Conservation (phyloP, 2,888 invertebrate species). For the Hydraecia micacea region DNA sequence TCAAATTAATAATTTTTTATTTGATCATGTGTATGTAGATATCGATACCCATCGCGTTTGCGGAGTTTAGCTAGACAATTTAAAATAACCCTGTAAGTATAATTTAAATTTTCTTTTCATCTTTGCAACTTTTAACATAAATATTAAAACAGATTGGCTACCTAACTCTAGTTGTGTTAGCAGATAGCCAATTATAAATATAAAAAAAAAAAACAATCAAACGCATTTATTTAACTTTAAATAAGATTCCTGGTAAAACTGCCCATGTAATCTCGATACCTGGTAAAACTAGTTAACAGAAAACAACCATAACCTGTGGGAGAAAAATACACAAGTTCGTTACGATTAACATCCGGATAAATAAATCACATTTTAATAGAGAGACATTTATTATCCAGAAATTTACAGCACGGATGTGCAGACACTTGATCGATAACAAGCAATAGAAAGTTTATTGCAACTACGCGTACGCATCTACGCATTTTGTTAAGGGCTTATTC, state of each 20-base stretch:
- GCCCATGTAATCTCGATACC: background rate
- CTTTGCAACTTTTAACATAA: background rate
- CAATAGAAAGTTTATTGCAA: slow-evolving; percentile 41
- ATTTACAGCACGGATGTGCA: slow-evolving; percentile 51
- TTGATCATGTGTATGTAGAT: background rate
- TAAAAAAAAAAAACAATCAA: background rate
- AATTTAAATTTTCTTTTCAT: background rate
- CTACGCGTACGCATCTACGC: slow-evolving; percentile 29
- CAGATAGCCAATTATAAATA: slow-evolving; percentile 8
- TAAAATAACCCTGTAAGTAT: background rate
- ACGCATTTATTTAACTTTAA: background rate
- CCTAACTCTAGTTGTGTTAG: background rate
- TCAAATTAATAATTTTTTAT: background rate
- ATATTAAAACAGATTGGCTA: background rate
- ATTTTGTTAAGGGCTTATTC: slow-evolving; percentile 26
- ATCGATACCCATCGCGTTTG: too few species aligned
- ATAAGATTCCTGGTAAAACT: slow-evolving; percentile 4
- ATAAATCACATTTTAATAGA: slow-evolving; percentile 55
- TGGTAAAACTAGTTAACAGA: slow-evolving; percentile 7
- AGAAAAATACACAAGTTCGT: slow-evolving; percentile 37
- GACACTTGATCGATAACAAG: slow-evolving; percentile 55
- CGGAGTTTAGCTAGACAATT: too few species aligned
- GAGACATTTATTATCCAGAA: slow-evolving; percentile 37
- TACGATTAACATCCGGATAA: slow-evolving; percentile 28
- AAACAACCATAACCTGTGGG: background rate